Evolutionary conservation across 2,113 vertebrate species (phyloP), one percentile per base, ranked within the genome.

Genomic region (Brachypteracias leptosomus): DNA sequence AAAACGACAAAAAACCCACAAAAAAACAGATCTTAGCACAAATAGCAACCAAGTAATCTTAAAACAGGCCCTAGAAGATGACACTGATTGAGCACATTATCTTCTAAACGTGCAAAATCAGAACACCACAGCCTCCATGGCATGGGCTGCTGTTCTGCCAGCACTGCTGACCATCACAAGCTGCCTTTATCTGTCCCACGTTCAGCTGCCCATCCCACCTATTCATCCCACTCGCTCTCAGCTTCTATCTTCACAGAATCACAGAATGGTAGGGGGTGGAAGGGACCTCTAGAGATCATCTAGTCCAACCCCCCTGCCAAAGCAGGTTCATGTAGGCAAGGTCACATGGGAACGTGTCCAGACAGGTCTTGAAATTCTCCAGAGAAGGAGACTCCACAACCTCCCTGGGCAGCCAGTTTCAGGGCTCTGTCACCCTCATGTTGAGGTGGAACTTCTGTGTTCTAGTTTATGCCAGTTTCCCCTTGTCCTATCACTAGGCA

Each of bases 71-170:
- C 46, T n/a, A 51, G 33, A 80, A 76, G 55, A 42, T 63, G 36
- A 88, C 33, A 47, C 14, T 15, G 16, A 71, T 77, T 40, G 28
- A 84, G 59, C 10, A 54, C 10, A 6, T 88, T 13, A 40, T 33
- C 51, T n/a, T 65, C 19, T 47, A 75, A 88, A 47, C 3, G 54
- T 31, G n/a, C 66, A 73, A 42, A 61, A 89, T 31, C 10, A 25
- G 35, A 49, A 40, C 14, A 14, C 0, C 22, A 13, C 9, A 75
- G 65, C 7, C 52, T 38, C 29, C 0, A 0, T 7, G 21, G 38
- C 28, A 47, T 0, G 4, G 49, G 20, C 4, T 40, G 28, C 19
- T 71, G 51, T 16, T 81, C 42, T 38, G 33, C 24, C 81, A 82
- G 20, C 35, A 59, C 1, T 88, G 26, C 13, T 65, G 42, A 16